phyloP scores from a whole-genome alignment of 2,113 vertebrate species.

The Rousettus leschenaultii region DNA sequence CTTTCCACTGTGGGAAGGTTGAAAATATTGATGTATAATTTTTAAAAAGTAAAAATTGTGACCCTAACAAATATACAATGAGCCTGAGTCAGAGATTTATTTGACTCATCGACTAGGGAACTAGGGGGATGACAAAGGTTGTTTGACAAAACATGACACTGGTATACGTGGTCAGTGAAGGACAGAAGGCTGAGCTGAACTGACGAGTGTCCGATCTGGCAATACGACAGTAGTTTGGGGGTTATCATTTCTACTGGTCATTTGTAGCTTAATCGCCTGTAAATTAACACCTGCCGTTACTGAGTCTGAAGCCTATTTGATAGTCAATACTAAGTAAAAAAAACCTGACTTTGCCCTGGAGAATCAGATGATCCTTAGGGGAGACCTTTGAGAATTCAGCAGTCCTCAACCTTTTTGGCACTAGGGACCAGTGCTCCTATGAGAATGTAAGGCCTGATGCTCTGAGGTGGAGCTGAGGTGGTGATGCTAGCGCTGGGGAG shows the following conservation, averaged over 20 bases:
- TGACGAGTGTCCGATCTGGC: accelerated
- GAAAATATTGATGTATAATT: neutral
- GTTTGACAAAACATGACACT: accelerated
- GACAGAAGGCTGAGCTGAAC: neutral
- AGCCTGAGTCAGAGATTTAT: neutral
- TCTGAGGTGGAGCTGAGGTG: too few species aligned
- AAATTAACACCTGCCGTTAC: neutral
- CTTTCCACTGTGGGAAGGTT: neutral
- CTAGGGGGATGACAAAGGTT: accelerated
- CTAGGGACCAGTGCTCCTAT: too few species aligned
- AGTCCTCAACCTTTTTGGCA: too few species aligned
- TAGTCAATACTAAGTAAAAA: too few species aligned
- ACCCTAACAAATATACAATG: neutral
- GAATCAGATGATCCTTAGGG: accelerated
- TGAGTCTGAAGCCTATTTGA: accelerated
- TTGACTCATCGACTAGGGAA: accelerated
- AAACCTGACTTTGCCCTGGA: neutral
- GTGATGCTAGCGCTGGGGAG: too few species aligned
- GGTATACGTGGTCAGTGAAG: accelerated
- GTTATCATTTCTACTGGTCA: accelerated
- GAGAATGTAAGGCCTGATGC: too few species aligned
- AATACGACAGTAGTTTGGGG: accelerated
- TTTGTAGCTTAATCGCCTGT: neutral
- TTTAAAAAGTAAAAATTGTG: neutral
- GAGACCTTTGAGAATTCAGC: neutral